Conservation (phyloP, 2,113 vertebrate genomes). For the Symphodus melops region DNA sequence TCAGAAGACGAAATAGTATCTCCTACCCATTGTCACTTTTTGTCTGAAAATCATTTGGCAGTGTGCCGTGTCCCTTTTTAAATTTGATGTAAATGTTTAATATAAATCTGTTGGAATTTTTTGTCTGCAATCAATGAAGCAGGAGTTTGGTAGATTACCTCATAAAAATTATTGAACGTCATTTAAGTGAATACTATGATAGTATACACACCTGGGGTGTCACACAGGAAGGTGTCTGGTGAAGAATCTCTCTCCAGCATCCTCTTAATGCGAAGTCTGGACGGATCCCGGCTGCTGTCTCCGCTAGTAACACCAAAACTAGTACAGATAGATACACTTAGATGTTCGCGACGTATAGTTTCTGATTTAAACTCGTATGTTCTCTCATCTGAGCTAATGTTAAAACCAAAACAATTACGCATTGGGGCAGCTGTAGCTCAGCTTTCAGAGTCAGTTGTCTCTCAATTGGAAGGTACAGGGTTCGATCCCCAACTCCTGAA, state of each 20-base stretch:
- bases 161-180: neutral
- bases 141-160: neutral
- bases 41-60: too few relatives aligned
- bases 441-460: too few relatives aligned
- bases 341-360: neutral
- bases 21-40: too few relatives aligned
- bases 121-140: too few relatives aligned
- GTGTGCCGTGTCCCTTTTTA: neutral
- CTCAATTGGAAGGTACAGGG: too few relatives aligned
- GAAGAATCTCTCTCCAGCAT: conserved; percentile 88
- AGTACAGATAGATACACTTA: neutral
- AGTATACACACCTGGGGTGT: conserved; percentile 85
- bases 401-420: too few relatives aligned
- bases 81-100: neutral
- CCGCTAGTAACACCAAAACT: conserved; percentile 51
- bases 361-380: too few relatives aligned
- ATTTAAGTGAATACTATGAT: neutral
- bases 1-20: too few relatives aligned
- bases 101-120: neutral
- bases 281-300: conserved; percentile 48
- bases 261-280: conserved; percentile 81
- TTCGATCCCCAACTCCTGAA: too few relatives aligned
- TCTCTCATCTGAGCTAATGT: too few relatives aligned
- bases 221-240: conserved; percentile 91
- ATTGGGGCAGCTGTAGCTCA: too few relatives aligned